These are phyloP conservation scores for Porites lutea DNA, from an alignment of 64 coral and sea anemone species.

Conservation along the genomic window DNA sequence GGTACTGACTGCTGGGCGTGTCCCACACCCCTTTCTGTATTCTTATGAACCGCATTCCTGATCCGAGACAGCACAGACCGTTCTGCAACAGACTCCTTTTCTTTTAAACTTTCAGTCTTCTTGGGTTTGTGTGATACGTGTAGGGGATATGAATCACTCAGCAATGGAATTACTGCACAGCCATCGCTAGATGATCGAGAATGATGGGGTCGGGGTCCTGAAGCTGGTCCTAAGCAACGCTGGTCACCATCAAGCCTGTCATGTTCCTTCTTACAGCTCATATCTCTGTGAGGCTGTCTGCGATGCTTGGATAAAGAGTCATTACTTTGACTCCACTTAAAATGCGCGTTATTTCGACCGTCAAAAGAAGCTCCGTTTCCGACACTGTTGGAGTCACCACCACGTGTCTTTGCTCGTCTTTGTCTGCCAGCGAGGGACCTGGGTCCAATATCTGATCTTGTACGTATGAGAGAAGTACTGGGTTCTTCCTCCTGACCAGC, in stretches of 20 bases:
- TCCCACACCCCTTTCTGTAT: neutral
- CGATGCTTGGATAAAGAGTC: conserved; percentile 77
- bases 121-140: conserved; percentile 82
- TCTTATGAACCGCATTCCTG: neutral
- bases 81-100: neutral
- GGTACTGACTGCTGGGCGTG: conserved; percentile 10
- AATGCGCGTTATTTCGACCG: conserved; percentile 57
- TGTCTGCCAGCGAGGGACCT: conserved; percentile 40
- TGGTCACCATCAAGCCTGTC: conserved; percentile 22
- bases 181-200: conserved; percentile 86
- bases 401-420: conserved; percentile 29
- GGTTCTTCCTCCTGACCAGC: conserved; percentile 18
- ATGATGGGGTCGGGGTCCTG: conserved; percentile 39
- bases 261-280: neutral
- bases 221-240: neutral
- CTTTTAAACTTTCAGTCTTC: conserved; percentile 18
- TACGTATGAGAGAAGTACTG: conserved; percentile 45
- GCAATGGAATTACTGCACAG: conserved; percentile 74
- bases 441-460: conserved; percentile 64
- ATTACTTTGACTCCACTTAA: conserved; percentile 83
- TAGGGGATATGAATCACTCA: conserved; percentile 78
- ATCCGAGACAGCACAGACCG: conserved; percentile 3
- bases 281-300: conserved; percentile 10
- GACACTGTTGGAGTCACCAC: conserved; percentile 56
- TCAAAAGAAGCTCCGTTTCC: conserved; percentile 75